These are phyloP conservation scores for Odobenus rosmarus DNA, from an alignment of 2,113 vertebrate species.

Conservation along the genomic window DNA sequence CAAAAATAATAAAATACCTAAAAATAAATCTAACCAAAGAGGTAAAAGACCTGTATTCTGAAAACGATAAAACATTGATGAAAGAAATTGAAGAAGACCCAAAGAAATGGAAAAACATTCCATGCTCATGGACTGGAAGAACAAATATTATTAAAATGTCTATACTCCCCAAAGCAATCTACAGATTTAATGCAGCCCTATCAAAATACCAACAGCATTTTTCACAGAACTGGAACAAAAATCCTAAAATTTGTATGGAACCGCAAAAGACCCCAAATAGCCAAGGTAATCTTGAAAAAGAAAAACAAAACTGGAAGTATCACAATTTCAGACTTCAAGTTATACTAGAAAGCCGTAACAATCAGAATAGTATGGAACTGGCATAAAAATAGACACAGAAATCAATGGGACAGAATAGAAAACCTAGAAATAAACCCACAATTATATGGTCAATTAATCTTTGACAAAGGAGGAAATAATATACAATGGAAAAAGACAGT, in stretches of 20 bases:
- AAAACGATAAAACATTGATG: no score
- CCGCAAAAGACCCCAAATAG: neutral
- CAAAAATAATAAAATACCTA: neutral
- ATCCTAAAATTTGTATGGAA: neutral
- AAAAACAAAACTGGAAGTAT: neutral
- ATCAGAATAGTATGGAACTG: neutral
- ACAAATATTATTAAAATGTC: no score
- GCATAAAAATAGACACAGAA: neutral
- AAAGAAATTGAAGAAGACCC: neutral
- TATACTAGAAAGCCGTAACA: neutral
- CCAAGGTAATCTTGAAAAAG: neutral
- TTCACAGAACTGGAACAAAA: neutral
- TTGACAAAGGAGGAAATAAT: neutral
- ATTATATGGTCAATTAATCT: no score
- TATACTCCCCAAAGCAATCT: neutral
- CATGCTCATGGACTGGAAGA: neutral
- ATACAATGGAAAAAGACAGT: neutral
- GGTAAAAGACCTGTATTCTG: neutral
- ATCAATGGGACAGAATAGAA: no score
- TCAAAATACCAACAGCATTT: neutral
- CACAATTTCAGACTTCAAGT: neutral
- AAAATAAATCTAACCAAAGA: neutral
- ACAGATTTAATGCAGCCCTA: neutral
- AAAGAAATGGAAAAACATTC: neutral
- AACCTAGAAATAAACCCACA: no score